Percentiles rank a stretch among this genome's conserved stretches.
Evolutionary conservation across 2,113 vertebrate species (phyloP).

Genomic region (Psilopogon haemacephalus): DNA sequence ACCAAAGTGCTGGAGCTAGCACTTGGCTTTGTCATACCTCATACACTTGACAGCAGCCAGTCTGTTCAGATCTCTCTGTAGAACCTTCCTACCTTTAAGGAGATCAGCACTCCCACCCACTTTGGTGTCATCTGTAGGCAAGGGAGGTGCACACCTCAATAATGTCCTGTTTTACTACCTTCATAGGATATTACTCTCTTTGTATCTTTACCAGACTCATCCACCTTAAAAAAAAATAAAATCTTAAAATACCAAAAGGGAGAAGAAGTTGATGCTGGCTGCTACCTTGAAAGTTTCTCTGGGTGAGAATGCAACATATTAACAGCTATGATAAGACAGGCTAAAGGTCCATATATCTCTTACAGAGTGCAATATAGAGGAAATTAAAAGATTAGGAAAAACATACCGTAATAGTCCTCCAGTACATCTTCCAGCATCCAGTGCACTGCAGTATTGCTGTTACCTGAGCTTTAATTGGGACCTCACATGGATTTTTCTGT

Average conservation of each 20-base stretch:
- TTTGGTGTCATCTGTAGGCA: neutral
- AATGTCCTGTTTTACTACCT: neutral
- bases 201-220: neutral
- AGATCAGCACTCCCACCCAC: too few species aligned
- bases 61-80: too few species aligned
- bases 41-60: too few species aligned
- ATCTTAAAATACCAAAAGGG: neutral
- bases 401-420: neutral
- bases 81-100: too few species aligned
- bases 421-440: neutral
- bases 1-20: too few species aligned
- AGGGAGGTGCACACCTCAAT: neutral
- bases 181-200: neutral
- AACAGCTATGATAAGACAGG: neutral
- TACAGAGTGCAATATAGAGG: rapidly evolving
- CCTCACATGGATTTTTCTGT: slow-evolving; percentile 5
- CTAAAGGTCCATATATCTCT: neutral
- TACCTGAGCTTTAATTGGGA: neutral
- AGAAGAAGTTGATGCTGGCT: neutral
- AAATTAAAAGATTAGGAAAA: neutral
- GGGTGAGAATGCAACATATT: neutral
- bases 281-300: neutral
- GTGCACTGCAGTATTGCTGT: neutral
- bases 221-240: slow-evolving; percentile 20
- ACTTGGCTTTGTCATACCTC: too few species aligned